Evolutionary conservation across 23 tunicate species (phyloP).

Genomic region (Styela clava): DNA sequence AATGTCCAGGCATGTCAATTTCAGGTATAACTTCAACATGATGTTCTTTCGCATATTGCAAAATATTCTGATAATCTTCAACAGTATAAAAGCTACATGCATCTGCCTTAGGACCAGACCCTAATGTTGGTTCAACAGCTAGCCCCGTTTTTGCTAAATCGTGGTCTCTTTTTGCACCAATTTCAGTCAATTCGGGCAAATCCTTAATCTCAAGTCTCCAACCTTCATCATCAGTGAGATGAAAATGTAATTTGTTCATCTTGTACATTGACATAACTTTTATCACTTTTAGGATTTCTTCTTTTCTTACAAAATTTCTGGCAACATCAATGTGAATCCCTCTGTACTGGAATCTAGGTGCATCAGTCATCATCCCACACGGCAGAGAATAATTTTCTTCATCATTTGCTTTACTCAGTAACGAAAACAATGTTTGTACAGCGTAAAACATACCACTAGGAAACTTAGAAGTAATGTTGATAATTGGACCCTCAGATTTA

Average conservation of each 20-base stretch:
- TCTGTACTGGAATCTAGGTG: conserved; percentile 59
- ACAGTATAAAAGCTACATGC: conserved; percentile 43
- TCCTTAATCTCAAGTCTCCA: conserved; percentile 56
- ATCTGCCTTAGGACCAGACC: conserved; percentile 56
- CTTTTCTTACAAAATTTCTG: conserved; percentile 44
- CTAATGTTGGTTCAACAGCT: conserved; percentile 48
- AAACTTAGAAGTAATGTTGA: conserved; percentile 20
- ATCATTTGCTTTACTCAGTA: conserved; percentile 10
- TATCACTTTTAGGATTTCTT: conserved; percentile 46
- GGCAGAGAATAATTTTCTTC: conserved; percentile 1
- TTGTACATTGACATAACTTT: conserved; percentile 48
- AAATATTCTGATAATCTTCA: conserved; percentile 54
- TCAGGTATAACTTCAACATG: conserved; percentile 80
- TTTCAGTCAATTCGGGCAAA: conserved; percentile 42
- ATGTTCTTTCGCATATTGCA: conserved; percentile 47
- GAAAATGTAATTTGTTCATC: conserved; percentile 48
- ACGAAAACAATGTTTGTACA: conserved; percentile 45
- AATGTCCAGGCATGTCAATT: conserved; percentile 77
- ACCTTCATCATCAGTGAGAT: conserved; percentile 68
- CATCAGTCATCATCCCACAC: conserved; percentile 34
- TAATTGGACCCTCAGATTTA: conserved; percentile 15
- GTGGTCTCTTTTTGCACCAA: conserved; percentile 42
- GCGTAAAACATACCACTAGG: conserved; percentile 63
- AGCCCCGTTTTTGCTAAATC: neutral
- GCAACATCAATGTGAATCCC: conserved; percentile 75